Evolutionary conservation across 2,113 vertebrate genomes (phyloP).

Genomic region (Crotalus tigris): DNA sequence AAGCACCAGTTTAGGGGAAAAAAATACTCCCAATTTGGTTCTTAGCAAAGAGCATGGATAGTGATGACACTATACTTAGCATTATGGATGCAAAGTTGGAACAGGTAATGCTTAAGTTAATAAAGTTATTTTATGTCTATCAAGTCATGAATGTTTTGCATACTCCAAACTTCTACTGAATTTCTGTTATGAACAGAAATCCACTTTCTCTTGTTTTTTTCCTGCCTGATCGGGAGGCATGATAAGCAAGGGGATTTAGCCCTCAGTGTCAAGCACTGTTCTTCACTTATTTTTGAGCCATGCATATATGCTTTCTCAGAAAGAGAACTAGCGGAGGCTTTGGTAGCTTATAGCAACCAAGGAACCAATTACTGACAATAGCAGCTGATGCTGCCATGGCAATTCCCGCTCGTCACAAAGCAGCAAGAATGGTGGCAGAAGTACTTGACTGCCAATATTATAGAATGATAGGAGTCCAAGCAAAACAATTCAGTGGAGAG

Average conservation of each 20-base stretch:
- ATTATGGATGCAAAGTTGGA: not conserved
- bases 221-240: not conserved
- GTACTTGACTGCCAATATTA: slow-evolving; percentile 18
- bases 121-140: not conserved
- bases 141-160: not conserved
- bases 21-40: not conserved
- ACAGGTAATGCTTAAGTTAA: not conserved
- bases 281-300: slow-evolving; percentile 42
- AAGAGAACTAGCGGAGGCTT: slow-evolving; percentile 57
- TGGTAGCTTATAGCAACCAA: slow-evolving; percentile 83
- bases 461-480: not conserved
- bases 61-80: not conserved
- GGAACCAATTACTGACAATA: slow-evolving; percentile 76
- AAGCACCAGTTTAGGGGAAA: not conserved
- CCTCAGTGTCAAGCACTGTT: slow-evolving; percentile 22
- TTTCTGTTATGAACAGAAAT: not conserved
- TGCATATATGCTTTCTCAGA: slow-evolving; percentile 33
- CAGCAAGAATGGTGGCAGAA: slow-evolving; percentile 48
- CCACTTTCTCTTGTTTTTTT: not conserved
- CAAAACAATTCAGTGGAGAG: not conserved
- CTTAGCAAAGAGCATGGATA: not conserved
- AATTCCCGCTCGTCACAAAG: slow-evolving; percentile 69
- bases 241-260: not conserved
- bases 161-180: not conserved
- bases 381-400: slow-evolving; percentile 78